Evolutionary conservation across 2,797 vertebrate species (phyloP), one percentile per base, ranked within the genome.

Genomic region (Gobionotothen gibberifrons): DNA sequence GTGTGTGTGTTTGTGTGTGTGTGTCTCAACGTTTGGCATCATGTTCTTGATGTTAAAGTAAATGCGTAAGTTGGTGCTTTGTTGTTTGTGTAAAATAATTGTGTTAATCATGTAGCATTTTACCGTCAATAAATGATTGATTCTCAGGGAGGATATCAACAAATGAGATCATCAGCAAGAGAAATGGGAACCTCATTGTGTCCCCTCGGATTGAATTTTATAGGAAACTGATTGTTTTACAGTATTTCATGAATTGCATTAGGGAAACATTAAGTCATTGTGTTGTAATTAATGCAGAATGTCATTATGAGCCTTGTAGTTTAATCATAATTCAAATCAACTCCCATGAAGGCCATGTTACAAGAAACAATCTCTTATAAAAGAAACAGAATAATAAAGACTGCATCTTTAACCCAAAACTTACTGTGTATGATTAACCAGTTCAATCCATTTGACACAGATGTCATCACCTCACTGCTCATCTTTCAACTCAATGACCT

Each of bases 51-150:
- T 46, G 14, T 57, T 14, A 53, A 54, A 7, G 16, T 48, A 17
- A 17, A 69, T 3, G 44, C 12, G 0, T 2, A 48, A 63, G 56
- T 56, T 63, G 42, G 39, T 55, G 40, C 15, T 44, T 62, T 53
- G 10, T 40, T 56, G 4, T 39, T 3, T 11, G 17, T 53, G 9
- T 61, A 17, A 46, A 60, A 69, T 26, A 1, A 11, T 60, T 56
- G 46, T 46, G 54, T 58, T 32, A 21, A 77, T 63, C 51, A 54
- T 71, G 61, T 54, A 44, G 53, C 46, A 72, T 65, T 71, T 55
- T 17, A 48, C 10, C 13, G 10, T 54, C 39, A 48, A 54, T 72
- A 69, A 58, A 58, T 29, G 3, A 81, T 63, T 52, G 43, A 66
- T 67, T 51, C 26, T 54, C 11, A 65, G 16, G 58, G 12, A 1